Base-by-base conservation (phyloP, 2,797 vertebrate species). In the Sylvilagus floridanus region DNA sequence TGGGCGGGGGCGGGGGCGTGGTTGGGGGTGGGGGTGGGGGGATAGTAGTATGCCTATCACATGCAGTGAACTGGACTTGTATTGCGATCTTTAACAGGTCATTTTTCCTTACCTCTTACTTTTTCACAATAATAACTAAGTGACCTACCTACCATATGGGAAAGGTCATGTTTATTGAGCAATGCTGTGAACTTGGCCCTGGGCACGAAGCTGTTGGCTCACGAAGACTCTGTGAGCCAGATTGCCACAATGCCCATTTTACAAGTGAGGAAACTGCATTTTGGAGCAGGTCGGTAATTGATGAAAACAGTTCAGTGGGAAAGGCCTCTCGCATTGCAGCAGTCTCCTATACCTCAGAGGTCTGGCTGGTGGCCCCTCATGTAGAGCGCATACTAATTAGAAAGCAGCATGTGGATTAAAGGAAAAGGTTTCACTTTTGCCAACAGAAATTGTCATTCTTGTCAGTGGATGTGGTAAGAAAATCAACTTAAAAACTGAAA, bases 31-130 rank as follows among this genome's bases (percentile, higher is more conserved):
- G 42, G 42, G 42, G 42, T 14, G 42, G 37, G 60, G 35, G 22
- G 17, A 8, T 35, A 32, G 30, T 88, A 52, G 91, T 92, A 71
- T 91, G 76, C 57, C 26, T 72, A n/a, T 42, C 57, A 66, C 21
- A 78, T 82, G 24, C 47, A 69, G 32, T 81, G 73, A 95, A 84
- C 62, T 75, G 30, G 57, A 83, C 82, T 91, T 91, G 78, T 91
- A 37, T 11, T 94, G 60, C 32, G 28, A 16, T 93, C n/a, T 94
- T 95, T 95, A 95, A 91, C 42, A 88, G 50, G 30, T 86, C 62
- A 21, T 75, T 94, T 88, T 54, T 82, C 63, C 24, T 94, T 83
- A 85, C 52, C 65, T 75, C 88, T 90, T 91, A 60, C 68, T 93
- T 95, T 75, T 72, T 63, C 16, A 68, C 83, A 71, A 19, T 85